Evolutionary conservation across 30 jellyfish, hydroid and myxozoan species (phyloP).

Genomic region (Hydra vulgaris): DNA sequence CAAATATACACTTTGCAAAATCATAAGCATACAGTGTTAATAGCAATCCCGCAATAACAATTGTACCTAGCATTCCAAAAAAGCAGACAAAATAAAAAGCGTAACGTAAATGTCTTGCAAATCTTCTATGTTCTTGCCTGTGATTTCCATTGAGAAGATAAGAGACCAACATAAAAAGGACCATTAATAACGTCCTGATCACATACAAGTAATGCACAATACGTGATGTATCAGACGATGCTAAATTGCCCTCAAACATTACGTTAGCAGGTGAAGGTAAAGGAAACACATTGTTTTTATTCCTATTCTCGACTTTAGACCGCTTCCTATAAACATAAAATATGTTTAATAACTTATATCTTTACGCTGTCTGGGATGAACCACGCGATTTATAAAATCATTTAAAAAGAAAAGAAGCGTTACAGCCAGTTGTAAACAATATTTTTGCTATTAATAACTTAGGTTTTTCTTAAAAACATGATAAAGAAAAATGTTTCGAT

Average conservation of each 20-base stretch:
- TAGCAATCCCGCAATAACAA: conserved; percentile 34
- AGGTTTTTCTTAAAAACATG: too few species aligned
- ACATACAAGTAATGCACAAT: conserved; percentile 18
- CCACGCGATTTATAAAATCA: too few species aligned
- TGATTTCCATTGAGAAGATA: conserved; percentile 33
- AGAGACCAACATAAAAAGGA: conserved; percentile 30
- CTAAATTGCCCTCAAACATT: conserved; percentile 21
- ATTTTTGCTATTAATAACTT: too few species aligned
- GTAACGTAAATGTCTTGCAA: conserved; percentile 29
- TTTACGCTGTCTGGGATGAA: too few species aligned
- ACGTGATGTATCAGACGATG: conserved; percentile 10
- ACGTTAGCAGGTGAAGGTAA: conserved; percentile 75
- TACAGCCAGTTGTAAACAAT: too few species aligned
- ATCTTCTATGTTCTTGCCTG: conserved; percentile 24
- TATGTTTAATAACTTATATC: background rate
- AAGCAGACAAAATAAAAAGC: conserved; percentile 13
- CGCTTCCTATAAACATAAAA: conserved; percentile 51
- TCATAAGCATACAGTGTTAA: conserved; percentile 52
- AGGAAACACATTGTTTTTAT: conserved; percentile 44
- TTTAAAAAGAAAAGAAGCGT: too few species aligned
- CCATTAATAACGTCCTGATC: conserved; percentile 35
- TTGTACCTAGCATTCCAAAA: conserved; percentile 24
- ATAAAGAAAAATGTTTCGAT: too few species aligned
- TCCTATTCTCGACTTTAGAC: conserved; percentile 32
- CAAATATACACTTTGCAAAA: conserved; percentile 57